These are phyloP conservation scores for Trachelus troglodyta DNA, from an alignment of 2,888 invertebrate species.

Conservation along the genomic window DNA sequence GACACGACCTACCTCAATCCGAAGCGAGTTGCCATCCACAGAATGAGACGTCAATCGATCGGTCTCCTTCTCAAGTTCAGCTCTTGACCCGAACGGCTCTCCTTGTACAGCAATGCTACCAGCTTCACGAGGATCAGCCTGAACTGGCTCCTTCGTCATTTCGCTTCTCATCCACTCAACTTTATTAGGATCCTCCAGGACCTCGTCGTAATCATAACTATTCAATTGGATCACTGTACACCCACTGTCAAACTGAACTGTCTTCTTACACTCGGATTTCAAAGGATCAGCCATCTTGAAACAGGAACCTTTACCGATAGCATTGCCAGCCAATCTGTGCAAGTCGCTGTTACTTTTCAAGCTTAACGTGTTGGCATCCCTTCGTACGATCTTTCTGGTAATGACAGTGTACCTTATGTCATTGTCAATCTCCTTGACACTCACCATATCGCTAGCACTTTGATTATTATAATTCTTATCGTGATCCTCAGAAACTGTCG, in stretches of 20 bases:
- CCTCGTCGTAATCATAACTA: background rate
- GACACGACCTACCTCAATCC: background rate
- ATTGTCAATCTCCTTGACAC: slow-evolving; percentile 12
- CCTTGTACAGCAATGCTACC: background rate
- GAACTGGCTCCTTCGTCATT: slow-evolving; percentile 37
- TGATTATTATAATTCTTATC: background rate
- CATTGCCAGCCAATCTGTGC: background rate
- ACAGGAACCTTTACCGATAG: slow-evolving; percentile 21
- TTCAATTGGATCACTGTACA: slow-evolving; percentile 37
- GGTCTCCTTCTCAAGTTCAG: background rate
- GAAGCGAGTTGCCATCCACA: background rate
- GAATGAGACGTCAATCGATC: background rate
- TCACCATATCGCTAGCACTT: background rate
- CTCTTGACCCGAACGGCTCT: background rate
- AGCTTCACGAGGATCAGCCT: background rate
- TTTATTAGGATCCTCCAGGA: background rate
- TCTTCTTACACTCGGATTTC: slow-evolving; percentile 36
- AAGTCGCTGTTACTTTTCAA: background rate
- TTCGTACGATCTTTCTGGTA: slow-evolving; percentile 4
- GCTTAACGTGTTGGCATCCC: background rate
- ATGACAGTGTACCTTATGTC: slow-evolving; percentile 24
- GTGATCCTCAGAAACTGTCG: background rate
- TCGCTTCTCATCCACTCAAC: slow-evolving; percentile 13
- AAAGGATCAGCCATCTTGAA: background rate
- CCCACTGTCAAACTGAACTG: slow-evolving; percentile 51